Evolutionary conservation across 2,797 vertebrate species (phyloP), one percentile per base, ranked within the genome.

Genomic region (Sarcoramphus papa): DNA sequence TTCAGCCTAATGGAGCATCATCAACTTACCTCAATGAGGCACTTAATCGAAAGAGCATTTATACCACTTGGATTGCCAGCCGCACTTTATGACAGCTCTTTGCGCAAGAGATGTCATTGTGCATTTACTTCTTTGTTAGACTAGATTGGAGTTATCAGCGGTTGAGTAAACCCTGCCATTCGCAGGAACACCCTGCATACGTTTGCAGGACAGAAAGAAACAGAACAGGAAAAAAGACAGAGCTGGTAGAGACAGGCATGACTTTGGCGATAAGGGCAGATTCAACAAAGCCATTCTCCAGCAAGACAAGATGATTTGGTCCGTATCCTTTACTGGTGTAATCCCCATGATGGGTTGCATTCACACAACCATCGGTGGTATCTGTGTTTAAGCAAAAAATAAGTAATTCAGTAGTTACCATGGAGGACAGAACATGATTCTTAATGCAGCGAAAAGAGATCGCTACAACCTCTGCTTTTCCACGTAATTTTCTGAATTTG

Each of bases 1-100:
- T 92, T 85, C 94, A 94, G 93, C 82, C 88, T 94, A 62, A 72
- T 48, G 91, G 90, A 94, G 91, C 96, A 87, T 75, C 93, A 77
- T 27, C 97, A 96, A 84, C 95, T 93, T 73, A 78, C 72, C 85
- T 94, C 90, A 6, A 80, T 16, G 83, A 96, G 95, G 77, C 94
- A 85, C 88, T 93, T 78, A 50, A 89, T 72, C 41, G 57, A 73
- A 93, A 67, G 70, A 92, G 78, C 88, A 53, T 94, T 95, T 73
- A 80, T 85, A 56, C 91, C 47, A 25, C 90, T 78, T 24, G 21
- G 72, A 51, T 85, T 62, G 53, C 79, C 91, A 82, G 92, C n/a
- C 30, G 1, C 63, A 15, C 47, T 31, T 57, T 81, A 68, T 75
- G 96, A 83, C 87, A 85, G 95, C 74, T 92, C 93, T 81, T 59